Base-by-base conservation (phyloP, 2,113 vertebrate species). In the Xerus inauris region DNA sequence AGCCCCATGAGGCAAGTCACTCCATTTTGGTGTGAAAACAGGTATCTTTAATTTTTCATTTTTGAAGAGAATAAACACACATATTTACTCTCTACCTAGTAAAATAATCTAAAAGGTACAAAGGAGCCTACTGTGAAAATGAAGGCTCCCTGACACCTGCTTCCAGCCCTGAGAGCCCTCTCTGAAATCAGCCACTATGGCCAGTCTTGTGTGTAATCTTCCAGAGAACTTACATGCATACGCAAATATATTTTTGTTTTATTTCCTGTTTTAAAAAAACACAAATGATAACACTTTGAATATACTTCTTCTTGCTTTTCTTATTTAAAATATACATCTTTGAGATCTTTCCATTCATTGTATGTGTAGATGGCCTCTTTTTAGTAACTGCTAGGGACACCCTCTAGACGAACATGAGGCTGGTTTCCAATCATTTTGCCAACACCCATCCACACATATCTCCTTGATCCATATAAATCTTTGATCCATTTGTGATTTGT, bases 21-120 rank as follows among this genome's bases (percentile, higher is more conserved):
- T 91, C 54, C 83, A n/a, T 45, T 85, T 59, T 45, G 40, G 59
- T 75, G 64, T 67, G 83, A 91, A 91, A 67, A 84, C 54, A 75
- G 71, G 7, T 75, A 19, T 47, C 72, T 88, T 72, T 45, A 38
- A 76, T 11, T 1, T 7, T 75, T 47, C 35, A 75, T 35, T 91
- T 88, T 89, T 71, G 42, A 76, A 81, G 20, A 80, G 20, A 35
- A 40, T n/a, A n/a, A n/a, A n/a, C n/a, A n/a, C n/a, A n/a, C n/a
- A n/a, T n/a, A n/a, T n/a, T n/a, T n/a, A n/a, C n/a, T 59, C 14
- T 40, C 69, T 77, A 54, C 14, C 42, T 80, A 32, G 69, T 30
- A 54, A 62, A 95, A 80, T 32, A 67, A 90, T 51, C 82, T 26
- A 12, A 65, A 72, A 79, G 62, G 14, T 32, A 87, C 51, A 95